Conservation (phyloP, 2,113 vertebrate genomes). For the Madoqua kirkii region DNA sequence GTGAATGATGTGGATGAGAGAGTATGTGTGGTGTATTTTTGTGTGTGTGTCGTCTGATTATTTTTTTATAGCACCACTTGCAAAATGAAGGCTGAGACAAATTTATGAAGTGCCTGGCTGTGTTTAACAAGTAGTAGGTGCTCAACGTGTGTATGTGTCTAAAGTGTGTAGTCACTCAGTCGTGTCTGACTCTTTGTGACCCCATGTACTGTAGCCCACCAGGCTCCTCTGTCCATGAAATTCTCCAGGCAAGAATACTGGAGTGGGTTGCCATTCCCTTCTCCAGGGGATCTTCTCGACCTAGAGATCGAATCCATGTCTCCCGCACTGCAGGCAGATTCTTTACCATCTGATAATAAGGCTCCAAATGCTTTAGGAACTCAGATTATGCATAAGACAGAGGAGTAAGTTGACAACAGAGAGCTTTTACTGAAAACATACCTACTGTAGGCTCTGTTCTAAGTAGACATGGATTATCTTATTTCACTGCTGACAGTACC, state of each 20-base stretch:
- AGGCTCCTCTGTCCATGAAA: neutral
- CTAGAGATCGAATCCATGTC: fast-evolving
- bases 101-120: neutral
- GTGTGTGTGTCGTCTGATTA: neutral
- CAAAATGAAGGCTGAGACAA: neutral
- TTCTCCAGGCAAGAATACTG: neutral
- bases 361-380: neutral
- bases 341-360: neutral
- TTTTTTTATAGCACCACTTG: neutral
- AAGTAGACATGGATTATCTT: too few species aligned
- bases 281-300: neutral
- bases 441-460: neutral
- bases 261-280: neutral
- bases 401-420: neutral
- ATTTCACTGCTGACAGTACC: neutral
- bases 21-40: neutral
- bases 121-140: neutral
- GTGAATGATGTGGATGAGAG: neutral
- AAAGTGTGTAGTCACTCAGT: neutral
- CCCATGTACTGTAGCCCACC: fast-evolving
- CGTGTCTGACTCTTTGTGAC: neutral
- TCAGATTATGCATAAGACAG: neutral
- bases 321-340: neutral
- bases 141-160: neutral
- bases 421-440: too few species aligned